A percentile compares a stretch with the other conserved stretches of the same genome.
These are phyloP conservation scores for Fragum sueziense DNA, from an alignment of 2,888 invertebrate species.

Conservation along the genomic window DNA sequence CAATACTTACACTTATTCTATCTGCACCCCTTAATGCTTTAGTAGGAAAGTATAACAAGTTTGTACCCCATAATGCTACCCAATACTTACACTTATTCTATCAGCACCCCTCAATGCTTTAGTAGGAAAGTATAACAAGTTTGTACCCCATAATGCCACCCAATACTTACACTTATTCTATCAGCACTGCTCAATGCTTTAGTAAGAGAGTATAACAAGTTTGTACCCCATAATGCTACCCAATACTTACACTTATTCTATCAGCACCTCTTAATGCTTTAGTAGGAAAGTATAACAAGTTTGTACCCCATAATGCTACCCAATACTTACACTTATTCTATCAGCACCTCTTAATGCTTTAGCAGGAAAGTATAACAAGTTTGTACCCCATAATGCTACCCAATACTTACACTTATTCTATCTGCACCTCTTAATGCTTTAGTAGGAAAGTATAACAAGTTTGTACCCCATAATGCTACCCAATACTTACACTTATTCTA, in stretches of 20 bases:
- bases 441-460: conserved; percentile 93
- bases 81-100: conserved; percentile 82
- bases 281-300: conserved; percentile 93
- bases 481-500: conserved; percentile 82
- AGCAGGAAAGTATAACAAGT: conserved; percentile 93
- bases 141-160: conserved; percentile 85
- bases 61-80: conserved; percentile 85
- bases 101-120: conserved; percentile 91
- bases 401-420: conserved; percentile 82
- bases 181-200: conserved; percentile 91
- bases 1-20: conserved; percentile 82
- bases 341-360: conserved; percentile 91
- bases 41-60: conserved; percentile 93
- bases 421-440: conserved; percentile 91
- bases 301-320: conserved; percentile 85
- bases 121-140: conserved; percentile 93
- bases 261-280: conserved; percentile 91
- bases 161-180: conserved; percentile 82
- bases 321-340: conserved; percentile 82
- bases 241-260: conserved; percentile 82
- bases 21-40: conserved; percentile 91
- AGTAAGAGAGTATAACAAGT: conserved; percentile 93
- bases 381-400: conserved; percentile 85
- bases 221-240: conserved; percentile 85
- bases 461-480: conserved; percentile 85